These are phyloP conservation scores for Cephus pygmeus DNA, from an alignment of 2,888 invertebrate genomes.

Conservation along the genomic window DNA sequence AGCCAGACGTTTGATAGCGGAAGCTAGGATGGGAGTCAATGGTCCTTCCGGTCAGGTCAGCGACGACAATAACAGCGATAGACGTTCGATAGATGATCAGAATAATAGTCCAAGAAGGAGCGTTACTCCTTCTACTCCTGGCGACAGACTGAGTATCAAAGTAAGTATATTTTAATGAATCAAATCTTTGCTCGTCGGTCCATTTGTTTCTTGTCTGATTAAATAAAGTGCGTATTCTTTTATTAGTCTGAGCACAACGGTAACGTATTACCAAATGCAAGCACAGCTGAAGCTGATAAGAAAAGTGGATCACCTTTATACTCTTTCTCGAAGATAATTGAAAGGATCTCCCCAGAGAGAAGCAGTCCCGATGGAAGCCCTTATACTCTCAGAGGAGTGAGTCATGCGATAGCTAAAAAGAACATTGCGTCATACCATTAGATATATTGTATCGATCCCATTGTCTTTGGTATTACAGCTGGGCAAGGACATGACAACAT, in stretches of 20 bases:
- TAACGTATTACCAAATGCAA: constrained; percentile 64
- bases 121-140: constrained; percentile 61
- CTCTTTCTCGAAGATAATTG: constrained; percentile 77
- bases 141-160: constrained; percentile 59
- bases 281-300: constrained; percentile 49
- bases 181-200: not conserved
- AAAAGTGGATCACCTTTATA: constrained; percentile 72
- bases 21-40: constrained; percentile 76
- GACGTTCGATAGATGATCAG: constrained; percentile 61
- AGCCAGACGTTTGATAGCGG: constrained; percentile 89
- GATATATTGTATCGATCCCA: constrained; percentile 16
- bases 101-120: constrained; percentile 63
- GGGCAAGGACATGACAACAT: constrained; percentile 78
- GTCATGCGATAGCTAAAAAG: constrained; percentile 32
- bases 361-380: constrained; percentile 67
- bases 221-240: not conserved
- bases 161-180: constrained; percentile 30
- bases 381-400: constrained; percentile 71
- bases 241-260: constrained; percentile 68
- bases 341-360: constrained; percentile 79
- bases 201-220: not conserved
- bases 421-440: constrained; percentile 15
- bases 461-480: constrained; percentile 65
- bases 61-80: constrained; percentile 60
- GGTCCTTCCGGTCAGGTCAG: constrained; percentile 60